Evolutionary conservation across 1,140 invertebrate genomes (phyloP).

Genomic region (Anagrus nilaparvatae): DNA sequence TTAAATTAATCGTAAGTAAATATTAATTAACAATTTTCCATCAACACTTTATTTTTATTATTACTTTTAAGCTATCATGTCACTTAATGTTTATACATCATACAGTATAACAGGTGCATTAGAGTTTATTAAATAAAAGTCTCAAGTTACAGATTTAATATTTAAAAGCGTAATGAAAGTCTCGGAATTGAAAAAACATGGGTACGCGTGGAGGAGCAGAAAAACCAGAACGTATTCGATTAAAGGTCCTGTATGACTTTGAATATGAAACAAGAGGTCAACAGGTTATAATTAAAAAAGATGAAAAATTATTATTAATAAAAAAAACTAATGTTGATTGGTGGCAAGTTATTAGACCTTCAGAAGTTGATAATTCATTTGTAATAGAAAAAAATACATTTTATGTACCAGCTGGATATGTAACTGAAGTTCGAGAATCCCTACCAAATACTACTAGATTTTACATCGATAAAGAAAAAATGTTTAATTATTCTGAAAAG

Average conservation of each 20-base stretch:
- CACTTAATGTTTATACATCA: too few relatives aligned
- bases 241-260: constrained; percentile 43
- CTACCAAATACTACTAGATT: constrained; percentile 8
- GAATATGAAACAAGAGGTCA: constrained; percentile 44
- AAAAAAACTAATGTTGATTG: constrained; percentile 54
- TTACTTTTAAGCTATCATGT: too few relatives aligned
- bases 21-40: too few relatives aligned
- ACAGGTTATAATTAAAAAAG: constrained; percentile 43
- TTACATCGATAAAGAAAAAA: constrained; percentile 13
- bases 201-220: constrained; percentile 6
- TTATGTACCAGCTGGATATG: constrained; percentile 44
- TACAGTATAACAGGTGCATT: too few relatives aligned
- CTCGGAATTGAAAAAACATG: constrained; percentile 5
- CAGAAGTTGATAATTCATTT: constrained; percentile 23
- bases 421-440: constrained; percentile 22
- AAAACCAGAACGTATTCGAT: constrained; percentile 2
- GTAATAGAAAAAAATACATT: constrained; percentile 27
- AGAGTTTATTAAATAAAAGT: too few relatives aligned
- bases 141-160: too few relatives aligned
- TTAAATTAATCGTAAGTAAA: too few relatives aligned
- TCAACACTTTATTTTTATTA: too few relatives aligned
- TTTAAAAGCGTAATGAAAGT: constrained; percentile 10
- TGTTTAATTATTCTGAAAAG: constrained; percentile 6
- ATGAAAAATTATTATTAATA: constrained; percentile 45
- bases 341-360: constrained; percentile 48